phyloP scores from a whole-genome alignment of 2,797 vertebrate species.

The Halcyon badia region DNA sequence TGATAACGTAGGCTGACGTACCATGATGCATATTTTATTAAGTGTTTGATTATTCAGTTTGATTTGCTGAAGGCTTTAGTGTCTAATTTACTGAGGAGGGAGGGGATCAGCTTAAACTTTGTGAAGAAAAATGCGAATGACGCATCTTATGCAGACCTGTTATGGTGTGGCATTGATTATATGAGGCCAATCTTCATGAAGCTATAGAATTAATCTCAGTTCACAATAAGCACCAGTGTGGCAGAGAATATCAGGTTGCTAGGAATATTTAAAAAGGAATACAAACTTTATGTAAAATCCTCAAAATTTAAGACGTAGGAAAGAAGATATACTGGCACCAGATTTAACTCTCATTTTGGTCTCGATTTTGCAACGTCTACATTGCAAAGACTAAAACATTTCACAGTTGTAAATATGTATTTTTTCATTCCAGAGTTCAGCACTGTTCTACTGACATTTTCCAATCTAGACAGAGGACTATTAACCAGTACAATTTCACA shows the following conservation, averaged over 20 bases:
- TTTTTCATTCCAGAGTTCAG: neutral
- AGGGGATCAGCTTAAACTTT: slow-evolving; percentile 24
- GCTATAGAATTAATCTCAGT: neutral
- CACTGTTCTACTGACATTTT: neutral
- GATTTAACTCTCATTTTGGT: neutral
- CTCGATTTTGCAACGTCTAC: neutral
- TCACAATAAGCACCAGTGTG: neutral
- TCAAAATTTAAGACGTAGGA: neutral
- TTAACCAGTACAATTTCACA: neutral
- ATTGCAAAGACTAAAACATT: neutral
- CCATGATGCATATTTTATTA: slow-evolving; percentile 72
- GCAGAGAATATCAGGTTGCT: neutral
- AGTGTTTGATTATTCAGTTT: slow-evolving; percentile 75
- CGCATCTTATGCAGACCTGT: neutral
- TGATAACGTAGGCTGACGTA: slow-evolving; percentile 61
- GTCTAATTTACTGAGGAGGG: neutral
- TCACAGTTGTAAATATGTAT: neutral
- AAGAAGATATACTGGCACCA: neutral
- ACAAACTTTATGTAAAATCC: neutral
- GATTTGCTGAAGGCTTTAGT: slow-evolving; percentile 70
- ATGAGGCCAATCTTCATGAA: neutral
- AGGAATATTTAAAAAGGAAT: neutral
- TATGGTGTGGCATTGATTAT: neutral
- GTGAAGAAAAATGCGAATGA: neutral
- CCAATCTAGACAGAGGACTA: neutral